Conservation (phyloP, 2,888 invertebrate genomes). For the Conistra vaccinii region DNA sequence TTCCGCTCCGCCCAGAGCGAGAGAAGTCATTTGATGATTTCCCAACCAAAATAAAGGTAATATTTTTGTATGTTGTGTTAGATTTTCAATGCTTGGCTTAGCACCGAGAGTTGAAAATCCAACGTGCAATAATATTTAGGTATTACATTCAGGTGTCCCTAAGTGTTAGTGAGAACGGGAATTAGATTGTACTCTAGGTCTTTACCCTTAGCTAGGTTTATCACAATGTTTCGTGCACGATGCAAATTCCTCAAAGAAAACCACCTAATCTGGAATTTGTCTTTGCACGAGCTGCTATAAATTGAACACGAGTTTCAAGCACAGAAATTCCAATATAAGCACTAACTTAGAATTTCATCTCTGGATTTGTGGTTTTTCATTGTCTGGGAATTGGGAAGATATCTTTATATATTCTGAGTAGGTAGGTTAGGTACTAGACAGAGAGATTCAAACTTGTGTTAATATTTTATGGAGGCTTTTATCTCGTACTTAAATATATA, state of each 20-base stretch:
- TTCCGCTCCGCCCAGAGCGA: too few relatives aligned
- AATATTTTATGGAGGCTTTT: not conserved
- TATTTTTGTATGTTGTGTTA: too few relatives aligned
- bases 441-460: not conserved
- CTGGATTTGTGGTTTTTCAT: slow-evolving; percentile 15
- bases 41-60: too few relatives aligned
- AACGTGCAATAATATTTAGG: not conserved
- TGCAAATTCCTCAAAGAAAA: not conserved
- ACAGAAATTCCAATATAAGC: slow-evolving; percentile 3
- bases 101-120: not conserved
- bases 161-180: not conserved
- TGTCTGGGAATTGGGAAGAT: not conserved
- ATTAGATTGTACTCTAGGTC: not conserved
- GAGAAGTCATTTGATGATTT: too few relatives aligned
- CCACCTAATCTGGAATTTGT: not conserved
- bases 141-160: not conserved
- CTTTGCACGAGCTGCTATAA: not conserved
- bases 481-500: not conserved
- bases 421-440: too few relatives aligned
- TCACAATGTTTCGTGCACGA: not conserved
- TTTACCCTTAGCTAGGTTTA: not conserved
- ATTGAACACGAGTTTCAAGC: not conserved
- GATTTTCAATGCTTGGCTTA: not conserved
- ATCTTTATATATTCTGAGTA: not conserved
- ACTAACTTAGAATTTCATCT: not conserved